phyloP scores from a whole-genome alignment of 2,888 invertebrate genomes.

The Buathra laborator region DNA sequence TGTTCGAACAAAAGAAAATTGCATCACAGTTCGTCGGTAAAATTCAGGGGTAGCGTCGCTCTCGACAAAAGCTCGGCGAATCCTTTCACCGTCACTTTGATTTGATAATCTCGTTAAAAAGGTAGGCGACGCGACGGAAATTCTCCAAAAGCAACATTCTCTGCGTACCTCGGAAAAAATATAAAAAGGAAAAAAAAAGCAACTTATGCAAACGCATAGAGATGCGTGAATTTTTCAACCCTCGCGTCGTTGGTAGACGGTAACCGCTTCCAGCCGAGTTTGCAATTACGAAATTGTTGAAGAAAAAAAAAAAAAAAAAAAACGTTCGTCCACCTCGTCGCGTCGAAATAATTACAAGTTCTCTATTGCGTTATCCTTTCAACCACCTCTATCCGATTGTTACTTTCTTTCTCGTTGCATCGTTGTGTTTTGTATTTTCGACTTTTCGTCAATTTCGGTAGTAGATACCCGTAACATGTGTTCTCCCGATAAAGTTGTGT shows the following conservation, averaged over 20 bases:
- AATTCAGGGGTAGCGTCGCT: neutral
- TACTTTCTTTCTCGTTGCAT: neutral
- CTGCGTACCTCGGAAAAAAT: neutral
- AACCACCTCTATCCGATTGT: neutral
- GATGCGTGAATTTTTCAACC: neutral
- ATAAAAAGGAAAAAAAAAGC: neutral
- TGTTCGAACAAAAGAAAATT: neutral
- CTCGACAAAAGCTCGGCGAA: neutral
- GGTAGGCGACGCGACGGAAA: neutral
- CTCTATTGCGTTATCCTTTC: conserved; percentile 4
- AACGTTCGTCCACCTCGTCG: conserved; percentile 29
- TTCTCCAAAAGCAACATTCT: neutral
- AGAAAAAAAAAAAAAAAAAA: neutral
- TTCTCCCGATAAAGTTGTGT: neutral
- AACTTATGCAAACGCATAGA: neutral
- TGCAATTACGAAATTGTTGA: conserved; percentile 24
- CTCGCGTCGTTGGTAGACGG: neutral
- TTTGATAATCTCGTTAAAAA: neutral
- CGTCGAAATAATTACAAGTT: conserved; percentile 31
- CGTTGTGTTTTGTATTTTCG: neutral
- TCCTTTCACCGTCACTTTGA: neutral
- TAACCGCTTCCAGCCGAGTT: neutral
- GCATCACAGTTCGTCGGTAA: conserved; percentile 10
- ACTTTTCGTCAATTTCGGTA: conserved; percentile 10
- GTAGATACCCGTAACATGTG: neutral